Percentiles rank a stretch among this genome's conserved stretches.
phyloP scores from a whole-genome alignment of 2,113 vertebrate genomes.

The Pseudopodoces humilis region DNA sequence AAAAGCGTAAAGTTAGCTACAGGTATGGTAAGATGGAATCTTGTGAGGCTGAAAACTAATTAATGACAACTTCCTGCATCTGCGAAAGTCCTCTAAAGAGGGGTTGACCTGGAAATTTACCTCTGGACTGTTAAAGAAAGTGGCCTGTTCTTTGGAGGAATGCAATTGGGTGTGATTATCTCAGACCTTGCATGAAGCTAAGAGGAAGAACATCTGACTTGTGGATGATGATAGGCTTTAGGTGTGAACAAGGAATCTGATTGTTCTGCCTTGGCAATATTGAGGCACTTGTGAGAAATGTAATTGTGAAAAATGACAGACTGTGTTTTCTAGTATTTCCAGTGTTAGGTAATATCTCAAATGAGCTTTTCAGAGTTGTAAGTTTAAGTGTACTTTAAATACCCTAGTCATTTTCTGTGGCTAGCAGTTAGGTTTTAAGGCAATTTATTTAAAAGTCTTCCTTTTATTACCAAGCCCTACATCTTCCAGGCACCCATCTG shows the following conservation, averaged over 20 bases:
- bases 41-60: background rate
- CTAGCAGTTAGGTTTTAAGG: slow-evolving; percentile 6
- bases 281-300: background rate
- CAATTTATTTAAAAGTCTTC: slow-evolving; percentile 15
- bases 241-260: background rate
- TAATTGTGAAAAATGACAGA: background rate
- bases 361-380: background rate
- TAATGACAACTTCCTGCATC: background rate
- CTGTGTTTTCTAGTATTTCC: background rate
- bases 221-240: background rate
- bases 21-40: background rate
- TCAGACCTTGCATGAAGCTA: background rate
- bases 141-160: background rate
- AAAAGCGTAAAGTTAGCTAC: background rate
- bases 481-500: background rate
- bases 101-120: background rate
- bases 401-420: background rate
- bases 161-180: background rate
- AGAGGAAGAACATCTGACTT: background rate
- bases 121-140: background rate
- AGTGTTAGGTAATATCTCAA: background rate
- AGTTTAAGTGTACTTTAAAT: slow-evolving; percentile 12
- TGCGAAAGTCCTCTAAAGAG: background rate
- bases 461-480: slow-evolving; percentile 8
- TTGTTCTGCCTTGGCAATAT: background rate